These are phyloP conservation scores for Harpalus rubripes DNA, from an alignment of 2,888 invertebrate species.

Conservation along the genomic window DNA sequence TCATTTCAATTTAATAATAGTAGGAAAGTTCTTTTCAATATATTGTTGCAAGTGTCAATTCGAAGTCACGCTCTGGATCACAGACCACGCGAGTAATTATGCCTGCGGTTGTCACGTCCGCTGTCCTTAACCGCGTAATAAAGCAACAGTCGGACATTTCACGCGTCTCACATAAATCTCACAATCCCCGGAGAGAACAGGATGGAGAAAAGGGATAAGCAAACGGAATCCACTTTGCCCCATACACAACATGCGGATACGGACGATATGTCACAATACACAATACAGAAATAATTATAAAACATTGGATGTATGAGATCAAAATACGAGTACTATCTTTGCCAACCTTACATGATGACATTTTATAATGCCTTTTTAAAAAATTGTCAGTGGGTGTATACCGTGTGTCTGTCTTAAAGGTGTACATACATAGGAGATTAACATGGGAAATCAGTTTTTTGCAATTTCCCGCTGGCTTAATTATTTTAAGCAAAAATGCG, in stretches of 20 bases:
- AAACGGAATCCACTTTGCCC: constrained; percentile 61
- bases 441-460: too few species aligned
- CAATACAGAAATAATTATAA: background rate
- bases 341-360: too few species aligned
- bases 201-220: constrained; percentile 68
- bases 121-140: constrained; percentile 71
- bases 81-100: constrained; percentile 54
- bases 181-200: constrained; percentile 72
- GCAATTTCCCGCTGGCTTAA: too few species aligned
- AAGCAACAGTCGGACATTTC: constrained; percentile 74
- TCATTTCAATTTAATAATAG: too few species aligned
- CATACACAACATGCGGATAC: background rate
- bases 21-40: background rate
- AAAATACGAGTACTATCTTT: too few species aligned
- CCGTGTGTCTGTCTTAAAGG: too few species aligned
- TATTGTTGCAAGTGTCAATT: background rate
- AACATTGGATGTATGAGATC: background rate
- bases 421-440: too few species aligned
- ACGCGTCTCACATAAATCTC: constrained; percentile 76
- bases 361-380: too few species aligned
- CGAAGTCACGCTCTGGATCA: background rate
- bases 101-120: constrained; percentile 56
- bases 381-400: too few species aligned
- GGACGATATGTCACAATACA: background rate
- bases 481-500: too few species aligned